Percentiles rank a stretch among this genome's conserved stretches.
phyloP scores from a whole-genome alignment of 2,113 vertebrate species.

The Genyomyrus donnyi region DNA sequence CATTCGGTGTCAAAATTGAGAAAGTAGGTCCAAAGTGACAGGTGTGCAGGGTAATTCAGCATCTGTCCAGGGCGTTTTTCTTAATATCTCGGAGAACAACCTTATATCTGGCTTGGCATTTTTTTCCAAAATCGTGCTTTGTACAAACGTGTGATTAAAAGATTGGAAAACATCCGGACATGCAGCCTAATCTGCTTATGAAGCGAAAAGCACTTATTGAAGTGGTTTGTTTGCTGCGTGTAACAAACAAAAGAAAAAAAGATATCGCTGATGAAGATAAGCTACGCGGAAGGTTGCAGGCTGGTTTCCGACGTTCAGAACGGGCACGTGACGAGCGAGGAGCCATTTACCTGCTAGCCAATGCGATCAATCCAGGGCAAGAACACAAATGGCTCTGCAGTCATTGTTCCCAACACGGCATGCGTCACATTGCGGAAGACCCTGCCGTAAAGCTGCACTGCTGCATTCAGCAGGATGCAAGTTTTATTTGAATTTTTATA shows the following conservation, averaged over 20 bases:
- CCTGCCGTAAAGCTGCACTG: background rate
- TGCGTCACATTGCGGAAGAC: background rate
- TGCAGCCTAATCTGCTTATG: background rate
- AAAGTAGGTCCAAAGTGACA: background rate
- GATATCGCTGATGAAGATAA: background rate
- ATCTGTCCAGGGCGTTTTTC: background rate
- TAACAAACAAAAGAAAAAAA: background rate
- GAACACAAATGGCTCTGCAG: background rate
- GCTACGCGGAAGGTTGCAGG: background rate
- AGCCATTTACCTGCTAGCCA: background rate
- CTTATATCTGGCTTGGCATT: background rate
- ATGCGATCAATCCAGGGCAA: conserved; percentile 24
- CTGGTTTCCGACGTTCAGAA: background rate
- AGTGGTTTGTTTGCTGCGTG: background rate
- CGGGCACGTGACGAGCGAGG: background rate
- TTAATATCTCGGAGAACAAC: background rate
- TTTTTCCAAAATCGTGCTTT: background rate
- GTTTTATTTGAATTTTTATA: background rate
- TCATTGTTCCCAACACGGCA: background rate
- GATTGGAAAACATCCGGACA: background rate
- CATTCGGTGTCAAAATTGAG: background rate
- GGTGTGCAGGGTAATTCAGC: background rate
- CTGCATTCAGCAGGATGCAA: background rate
- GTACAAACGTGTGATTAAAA: background rate
- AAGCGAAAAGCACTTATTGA: background rate